Conservation (phyloP, 2,113 vertebrate species). For the Theristicus caerulescens region DNA sequence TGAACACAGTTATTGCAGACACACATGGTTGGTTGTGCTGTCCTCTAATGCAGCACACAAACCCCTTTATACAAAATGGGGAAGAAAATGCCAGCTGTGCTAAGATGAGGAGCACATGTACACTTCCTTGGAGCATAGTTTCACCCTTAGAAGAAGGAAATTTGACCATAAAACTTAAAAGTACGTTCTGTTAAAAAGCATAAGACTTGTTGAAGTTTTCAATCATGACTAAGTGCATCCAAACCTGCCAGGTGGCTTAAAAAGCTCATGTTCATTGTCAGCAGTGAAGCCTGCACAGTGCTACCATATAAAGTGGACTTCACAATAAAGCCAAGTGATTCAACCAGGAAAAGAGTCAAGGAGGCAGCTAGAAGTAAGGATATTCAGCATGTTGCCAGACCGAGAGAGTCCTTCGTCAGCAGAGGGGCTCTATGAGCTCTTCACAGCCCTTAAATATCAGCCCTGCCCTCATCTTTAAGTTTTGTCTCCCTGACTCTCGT, state of each 20-base stretch:
- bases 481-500: not conserved
- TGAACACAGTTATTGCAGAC: not conserved
- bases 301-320: not conserved
- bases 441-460: accelerated
- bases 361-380: not conserved
- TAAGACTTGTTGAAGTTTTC: not conserved
- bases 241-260: not conserved
- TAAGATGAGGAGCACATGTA: not conserved
- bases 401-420: not conserved
- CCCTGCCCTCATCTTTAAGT: not conserved
- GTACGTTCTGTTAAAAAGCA: not conserved
- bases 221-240: not conserved
- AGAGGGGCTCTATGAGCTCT: not conserved
- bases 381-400: not conserved
- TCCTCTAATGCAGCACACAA: not conserved
- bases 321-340: not conserved
- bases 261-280: not conserved
- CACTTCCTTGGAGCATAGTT: not conserved
- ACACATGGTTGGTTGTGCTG: not conserved
- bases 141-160: not conserved
- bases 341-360: not conserved
- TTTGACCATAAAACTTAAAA: not conserved
- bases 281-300: not conserved
- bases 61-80: not conserved
- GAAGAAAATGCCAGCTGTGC: not conserved